These are phyloP conservation scores for Atherix ibis DNA, from an alignment of 2,888 invertebrate species.

Conservation along the genomic window DNA sequence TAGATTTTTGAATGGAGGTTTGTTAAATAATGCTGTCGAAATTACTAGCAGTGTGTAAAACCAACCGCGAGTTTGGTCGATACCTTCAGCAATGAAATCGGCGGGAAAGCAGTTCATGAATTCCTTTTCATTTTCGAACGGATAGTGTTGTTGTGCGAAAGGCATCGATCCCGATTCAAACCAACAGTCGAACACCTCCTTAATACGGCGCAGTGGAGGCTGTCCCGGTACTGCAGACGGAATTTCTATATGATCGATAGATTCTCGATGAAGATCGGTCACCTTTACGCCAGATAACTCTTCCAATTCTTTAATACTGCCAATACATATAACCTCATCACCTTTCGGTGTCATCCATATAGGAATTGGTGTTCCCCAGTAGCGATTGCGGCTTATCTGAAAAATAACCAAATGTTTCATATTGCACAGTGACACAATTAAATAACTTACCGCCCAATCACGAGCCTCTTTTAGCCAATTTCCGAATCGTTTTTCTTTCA, in stretches of 20 bases:
- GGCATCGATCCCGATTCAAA: slow-evolving; percentile 99
- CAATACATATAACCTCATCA: slow-evolving; percentile 85
- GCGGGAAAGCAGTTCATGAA: slow-evolving; percentile 91
- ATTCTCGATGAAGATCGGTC: slow-evolving; percentile 87
- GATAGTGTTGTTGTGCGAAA: slow-evolving; percentile 91
- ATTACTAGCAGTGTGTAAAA: slow-evolving; percentile 95
- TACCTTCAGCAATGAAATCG: slow-evolving; percentile 98
- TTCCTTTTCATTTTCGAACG: slow-evolving; percentile 78
- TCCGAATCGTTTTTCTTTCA: slow-evolving; percentile 94
- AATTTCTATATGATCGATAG: slow-evolving; percentile 81
- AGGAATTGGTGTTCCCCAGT: slow-evolving; percentile 99
- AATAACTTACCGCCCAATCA: slow-evolving; percentile 91
- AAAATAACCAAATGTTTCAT: no score
- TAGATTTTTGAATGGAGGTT: slow-evolving; percentile 94
- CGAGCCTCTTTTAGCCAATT: slow-evolving; percentile 96
- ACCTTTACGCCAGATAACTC: slow-evolving; percentile 66
- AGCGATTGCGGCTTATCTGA: slow-evolving; percentile 60
- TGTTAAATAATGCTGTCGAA: slow-evolving; percentile 87
- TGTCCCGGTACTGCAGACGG: slow-evolving; percentile 72
- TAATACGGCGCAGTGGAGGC: slow-evolving; percentile 67
- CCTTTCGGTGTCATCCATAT: slow-evolving; percentile 87
- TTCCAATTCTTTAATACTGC: slow-evolving; percentile 82
- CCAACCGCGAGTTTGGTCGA: slow-evolving; percentile 97
- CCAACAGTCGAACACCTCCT: slow-evolving; percentile 99
- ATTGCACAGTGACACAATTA: not conserved